Conservation (phyloP, 2,113 vertebrate genomes). For the Hippoglossus stenolepis region DNA sequence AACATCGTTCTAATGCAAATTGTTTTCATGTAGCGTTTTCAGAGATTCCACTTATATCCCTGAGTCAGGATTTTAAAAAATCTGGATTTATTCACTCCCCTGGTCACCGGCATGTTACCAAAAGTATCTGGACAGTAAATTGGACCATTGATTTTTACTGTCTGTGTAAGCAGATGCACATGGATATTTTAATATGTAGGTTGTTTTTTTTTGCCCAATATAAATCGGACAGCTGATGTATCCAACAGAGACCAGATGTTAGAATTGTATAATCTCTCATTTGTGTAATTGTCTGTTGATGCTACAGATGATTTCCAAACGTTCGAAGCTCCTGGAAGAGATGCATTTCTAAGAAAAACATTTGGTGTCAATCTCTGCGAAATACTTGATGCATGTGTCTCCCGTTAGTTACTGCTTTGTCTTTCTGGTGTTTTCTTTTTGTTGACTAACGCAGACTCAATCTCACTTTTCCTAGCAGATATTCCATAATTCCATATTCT, state of each 20-base stretch:
- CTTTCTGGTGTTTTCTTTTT: neutral
- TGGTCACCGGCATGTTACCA: neutral
- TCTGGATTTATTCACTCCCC: no score
- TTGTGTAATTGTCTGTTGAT: slow-evolving; percentile 42
- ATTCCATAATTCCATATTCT: neutral
- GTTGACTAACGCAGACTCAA: neutral
- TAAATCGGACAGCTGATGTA: slow-evolving; percentile 16
- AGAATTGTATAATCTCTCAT: slow-evolving; percentile 45
- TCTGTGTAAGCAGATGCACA: slow-evolving; percentile 1
- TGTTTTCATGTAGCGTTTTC: no score
- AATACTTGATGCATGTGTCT: neutral
- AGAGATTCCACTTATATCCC: no score
- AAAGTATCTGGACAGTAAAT: neutral
- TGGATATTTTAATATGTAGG: slow-evolving; percentile 3
- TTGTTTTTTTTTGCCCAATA: neutral
- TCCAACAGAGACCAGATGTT: slow-evolving; percentile 53
- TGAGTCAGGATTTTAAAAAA: no score
- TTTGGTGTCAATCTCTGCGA: neutral
- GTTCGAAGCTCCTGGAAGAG: neutral
- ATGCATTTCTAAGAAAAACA: neutral
- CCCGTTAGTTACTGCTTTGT: neutral
- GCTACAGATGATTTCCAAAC: slow-evolving; percentile 18
- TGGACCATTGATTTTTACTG: neutral
- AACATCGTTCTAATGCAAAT: neutral
- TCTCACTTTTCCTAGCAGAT: neutral